Conservation (phyloP, 2,888 invertebrate species). For the Selenia dentaria region DNA sequence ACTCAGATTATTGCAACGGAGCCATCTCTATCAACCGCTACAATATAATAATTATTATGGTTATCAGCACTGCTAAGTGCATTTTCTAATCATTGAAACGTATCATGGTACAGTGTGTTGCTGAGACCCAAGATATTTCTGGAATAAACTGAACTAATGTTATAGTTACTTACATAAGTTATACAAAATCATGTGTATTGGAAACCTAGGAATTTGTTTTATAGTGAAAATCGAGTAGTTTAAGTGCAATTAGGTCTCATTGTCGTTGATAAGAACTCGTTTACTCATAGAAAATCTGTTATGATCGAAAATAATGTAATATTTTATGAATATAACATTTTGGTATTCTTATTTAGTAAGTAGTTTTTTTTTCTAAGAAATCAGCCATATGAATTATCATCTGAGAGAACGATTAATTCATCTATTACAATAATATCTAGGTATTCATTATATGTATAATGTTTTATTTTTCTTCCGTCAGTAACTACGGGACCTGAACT, state of each 20-base stretch:
- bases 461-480: too few relatives aligned
- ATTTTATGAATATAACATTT: too few relatives aligned
- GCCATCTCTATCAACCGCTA: slow-evolving; percentile 45
- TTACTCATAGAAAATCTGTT: too few relatives aligned
- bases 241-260: slow-evolving; percentile 9
- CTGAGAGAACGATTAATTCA: too few relatives aligned
- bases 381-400: too few relatives aligned
- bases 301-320: too few relatives aligned
- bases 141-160: neutral
- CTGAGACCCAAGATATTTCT: too few relatives aligned
- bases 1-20: slow-evolving; percentile 62
- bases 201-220: neutral
- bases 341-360: too few relatives aligned
- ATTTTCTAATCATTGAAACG: slow-evolving; percentile 7
- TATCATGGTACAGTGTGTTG: neutral
- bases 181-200: neutral
- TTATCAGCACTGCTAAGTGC: slow-evolving; percentile 19
- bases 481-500: too few relatives aligned
- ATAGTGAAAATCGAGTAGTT: neutral
- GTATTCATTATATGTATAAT: too few relatives aligned
- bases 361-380: too few relatives aligned
- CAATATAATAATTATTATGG: slow-evolving; percentile 35
- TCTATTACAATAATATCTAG: too few relatives aligned
- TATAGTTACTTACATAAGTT: neutral
- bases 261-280: slow-evolving; percentile 2